Evolutionary conservation across 2,113 vertebrate genomes (phyloP), one percentile per base, ranked within the genome.

Genomic region (Campylorhamphus procurvoides): DNA sequence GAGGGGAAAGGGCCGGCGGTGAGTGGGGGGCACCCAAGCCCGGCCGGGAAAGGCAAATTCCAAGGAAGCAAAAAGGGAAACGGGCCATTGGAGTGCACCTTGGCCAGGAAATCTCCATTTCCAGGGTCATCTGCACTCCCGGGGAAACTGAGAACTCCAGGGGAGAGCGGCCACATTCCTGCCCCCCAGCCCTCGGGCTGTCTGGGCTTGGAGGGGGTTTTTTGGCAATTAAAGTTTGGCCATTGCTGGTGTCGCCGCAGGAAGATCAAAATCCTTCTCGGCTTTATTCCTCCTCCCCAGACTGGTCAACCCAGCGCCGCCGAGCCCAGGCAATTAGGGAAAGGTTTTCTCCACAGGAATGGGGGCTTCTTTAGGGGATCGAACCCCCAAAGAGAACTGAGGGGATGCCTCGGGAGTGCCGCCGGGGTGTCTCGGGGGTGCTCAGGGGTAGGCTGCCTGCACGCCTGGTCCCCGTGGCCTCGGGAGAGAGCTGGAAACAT

Each of bases 111-210:
- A 91, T 95, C 89, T 90, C 77, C 50, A 74, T 92, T 96, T 89
- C 93, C 94, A 82, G 82, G 83, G 94, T 92, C 94, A 87, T 77
- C 83, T 47, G 88, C 55, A 73, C 86, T 90, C 67, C 67, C 19
- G 8, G 77, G 90, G 72, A 95, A 90, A 85, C 80, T 87, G 87
- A 90, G 81, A 91, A 96, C 94, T 96, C 93, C 93, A 64, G 49
- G 39, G 81, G 79, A 90, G 64, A 74, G 58, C 17, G 24, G 89
- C 89, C 87, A 58, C 96, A 73, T 96, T 94, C 91, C 84, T 88
- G 55, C 46, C 35, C 53, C 10, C 46, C 69, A 62, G 75, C 66
- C 79, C 58, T 63, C 75, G 39, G 42, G 69, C 88, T 79, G 85
- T 82, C 74, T 42, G 63, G 33, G 76, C 39, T 56, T 84, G 77